Evolutionary conservation across 2,113 vertebrate genomes (phyloP).

Genomic region (Diphyllodes magnificus): DNA sequence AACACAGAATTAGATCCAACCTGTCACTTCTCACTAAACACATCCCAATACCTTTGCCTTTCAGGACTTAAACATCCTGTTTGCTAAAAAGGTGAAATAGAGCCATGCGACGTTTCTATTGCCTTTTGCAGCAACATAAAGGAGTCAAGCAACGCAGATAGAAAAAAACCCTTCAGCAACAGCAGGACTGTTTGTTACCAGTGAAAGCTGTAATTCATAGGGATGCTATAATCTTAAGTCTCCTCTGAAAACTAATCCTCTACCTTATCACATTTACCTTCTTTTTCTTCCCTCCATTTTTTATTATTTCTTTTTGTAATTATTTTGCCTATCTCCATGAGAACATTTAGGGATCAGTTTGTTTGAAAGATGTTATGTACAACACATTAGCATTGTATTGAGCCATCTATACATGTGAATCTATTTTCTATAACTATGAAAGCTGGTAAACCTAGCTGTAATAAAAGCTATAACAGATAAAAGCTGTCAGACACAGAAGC

Average conservation of each 20-base stretch:
- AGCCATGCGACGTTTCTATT: neutral
- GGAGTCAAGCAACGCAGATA: neutral
- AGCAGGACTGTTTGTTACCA: neutral
- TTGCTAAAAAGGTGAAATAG: neutral
- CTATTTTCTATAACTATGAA: neutral
- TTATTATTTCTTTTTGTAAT: neutral
- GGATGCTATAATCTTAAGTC: neutral
- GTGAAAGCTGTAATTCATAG: neutral
- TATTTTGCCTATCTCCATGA: neutral
- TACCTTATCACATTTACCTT: neutral
- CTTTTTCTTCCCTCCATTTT: neutral
- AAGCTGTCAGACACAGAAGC: neutral
- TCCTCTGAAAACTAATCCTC: neutral
- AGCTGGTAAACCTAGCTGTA: neutral
- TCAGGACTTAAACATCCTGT: neutral
- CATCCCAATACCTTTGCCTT: neutral
- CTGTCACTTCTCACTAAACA: neutral
- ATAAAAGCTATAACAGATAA: slow-evolving; percentile 13
- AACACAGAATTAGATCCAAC: neutral
- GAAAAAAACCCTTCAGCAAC: neutral
- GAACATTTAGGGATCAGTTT: neutral
- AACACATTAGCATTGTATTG: neutral
- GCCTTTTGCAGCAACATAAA: neutral
- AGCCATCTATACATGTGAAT: neutral
- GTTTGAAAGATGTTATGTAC: neutral